A percentile compares a stretch with the other conserved stretches of the same genome.
These are phyloP conservation scores for Tetramorium alpestre DNA, from an alignment of 1,140 invertebrate species.

Conservation along the genomic window DNA sequence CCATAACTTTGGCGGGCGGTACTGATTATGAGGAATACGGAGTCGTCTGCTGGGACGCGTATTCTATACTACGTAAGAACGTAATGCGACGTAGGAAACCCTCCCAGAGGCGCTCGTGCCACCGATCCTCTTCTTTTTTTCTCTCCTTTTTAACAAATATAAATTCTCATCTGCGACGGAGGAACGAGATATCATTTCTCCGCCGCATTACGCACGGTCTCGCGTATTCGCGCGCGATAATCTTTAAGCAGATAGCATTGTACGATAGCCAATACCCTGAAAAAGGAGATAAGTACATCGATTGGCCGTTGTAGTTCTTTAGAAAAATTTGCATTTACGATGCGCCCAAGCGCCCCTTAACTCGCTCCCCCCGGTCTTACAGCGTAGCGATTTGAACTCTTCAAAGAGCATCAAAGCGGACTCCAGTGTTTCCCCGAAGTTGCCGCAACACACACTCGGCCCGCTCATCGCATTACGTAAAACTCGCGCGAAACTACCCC, in stretches of 20 bases:
- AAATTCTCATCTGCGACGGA: slow-evolving; percentile 1
- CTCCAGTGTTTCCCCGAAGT: slow-evolving; percentile 44
- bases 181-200: neutral
- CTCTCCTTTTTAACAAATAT: neutral
- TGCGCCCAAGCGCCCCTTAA: slow-evolving; percentile 20
- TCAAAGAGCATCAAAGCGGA: slow-evolving; percentile 43
- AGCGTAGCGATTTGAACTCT: slow-evolving; percentile 49
- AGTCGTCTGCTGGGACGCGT: slow-evolving; percentile 56
- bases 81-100: slow-evolving; percentile 37
- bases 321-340: slow-evolving; percentile 45
- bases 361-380: slow-evolving; percentile 13
- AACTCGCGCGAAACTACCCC: slow-evolving; percentile 5
- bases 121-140: neutral
- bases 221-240: neutral
- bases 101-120: neutral
- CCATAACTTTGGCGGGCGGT: slow-evolving; percentile 26
- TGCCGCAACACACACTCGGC: slow-evolving; percentile 31
- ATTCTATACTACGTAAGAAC: slow-evolving; percentile 51
- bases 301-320: slow-evolving; percentile 10
- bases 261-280: neutral
- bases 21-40: slow-evolving; percentile 56
- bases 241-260: neutral
- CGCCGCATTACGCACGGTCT: neutral
- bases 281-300: neutral
- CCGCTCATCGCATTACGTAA: slow-evolving; percentile 41